Percentiles rank a stretch among this genome's conserved stretches.
phyloP scores from a whole-genome alignment of 2,797 vertebrate genomes.

The Chaetophractus vellerosus region DNA sequence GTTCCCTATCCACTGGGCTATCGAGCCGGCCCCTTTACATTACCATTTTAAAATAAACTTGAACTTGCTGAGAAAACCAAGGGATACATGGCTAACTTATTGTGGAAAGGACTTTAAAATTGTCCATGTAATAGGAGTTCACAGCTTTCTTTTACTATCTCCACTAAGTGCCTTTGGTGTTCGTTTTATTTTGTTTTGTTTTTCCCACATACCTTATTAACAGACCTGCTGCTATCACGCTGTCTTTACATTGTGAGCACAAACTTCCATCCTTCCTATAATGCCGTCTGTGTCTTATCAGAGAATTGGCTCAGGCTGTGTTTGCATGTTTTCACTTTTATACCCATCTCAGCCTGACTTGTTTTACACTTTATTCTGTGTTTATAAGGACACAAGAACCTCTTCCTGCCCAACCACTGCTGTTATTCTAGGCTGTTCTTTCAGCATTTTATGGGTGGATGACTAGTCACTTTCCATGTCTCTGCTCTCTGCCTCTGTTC shows the following conservation, averaged over 20 bases:
- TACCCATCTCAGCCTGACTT: neutral
- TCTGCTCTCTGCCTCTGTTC: neutral
- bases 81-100: neutral
- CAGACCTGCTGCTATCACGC: neutral
- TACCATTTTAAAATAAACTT: neutral
- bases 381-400: neutral
- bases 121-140: neutral
- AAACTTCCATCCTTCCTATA: neutral
- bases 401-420: neutral
- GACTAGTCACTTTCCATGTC: neutral
- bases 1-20: too few species aligned
- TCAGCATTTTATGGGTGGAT: neutral
- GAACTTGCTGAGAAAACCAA: slow-evolving; percentile 29
- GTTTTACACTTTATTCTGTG: neutral
- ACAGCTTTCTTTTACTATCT: neutral
- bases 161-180: neutral
- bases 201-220: neutral
- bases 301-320: neutral
- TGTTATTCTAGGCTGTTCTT: neutral
- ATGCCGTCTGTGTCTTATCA: neutral
- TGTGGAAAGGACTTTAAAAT: neutral
- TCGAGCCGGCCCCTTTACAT: too few species aligned
- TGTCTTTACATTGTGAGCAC: neutral
- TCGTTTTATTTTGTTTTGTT: neutral
- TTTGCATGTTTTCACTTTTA: neutral